Percentiles rank a stretch among this genome's conserved stretches.
Evolutionary conservation across 2,797 vertebrate species (phyloP).

Genomic region (Cossypha heuglini): DNA sequence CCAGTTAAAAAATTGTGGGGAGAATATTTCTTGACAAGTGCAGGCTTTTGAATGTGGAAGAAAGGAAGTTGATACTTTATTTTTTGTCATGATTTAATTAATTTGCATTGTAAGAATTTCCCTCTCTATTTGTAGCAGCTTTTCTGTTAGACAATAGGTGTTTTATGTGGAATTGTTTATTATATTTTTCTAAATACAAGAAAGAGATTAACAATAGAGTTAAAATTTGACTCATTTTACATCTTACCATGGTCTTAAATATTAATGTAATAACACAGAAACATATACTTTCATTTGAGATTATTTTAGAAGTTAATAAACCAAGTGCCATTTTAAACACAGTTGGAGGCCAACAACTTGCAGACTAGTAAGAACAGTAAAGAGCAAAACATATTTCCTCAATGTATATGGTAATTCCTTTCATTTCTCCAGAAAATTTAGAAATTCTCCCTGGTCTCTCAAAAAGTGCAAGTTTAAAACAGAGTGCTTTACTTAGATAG

Average conservation of each 20-base stretch:
- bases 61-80: not conserved
- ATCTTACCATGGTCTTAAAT: not conserved
- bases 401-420: not conserved
- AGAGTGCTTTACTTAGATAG: not conserved
- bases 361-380: not conserved
- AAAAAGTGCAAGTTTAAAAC: not conserved
- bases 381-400: not conserved
- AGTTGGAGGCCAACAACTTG: not conserved
- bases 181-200: not conserved
- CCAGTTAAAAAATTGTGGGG: not conserved
- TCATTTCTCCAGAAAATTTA: not conserved
- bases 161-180: not conserved
- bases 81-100: not conserved
- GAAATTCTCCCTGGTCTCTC: not conserved
- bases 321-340: not conserved
- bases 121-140: not conserved
- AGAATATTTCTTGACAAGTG: not conserved
- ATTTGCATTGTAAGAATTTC: not conserved
- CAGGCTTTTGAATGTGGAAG: not conserved
- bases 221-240: not conserved
- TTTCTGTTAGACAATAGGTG: not conserved
- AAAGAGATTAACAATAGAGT: not conserved
- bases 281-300: not conserved
- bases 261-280: not conserved
- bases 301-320: not conserved